Evolutionary conservation across 2,113 vertebrate genomes (phyloP), one percentile per base, ranked within the genome.

Genomic region (Candoia aspera): DNA sequence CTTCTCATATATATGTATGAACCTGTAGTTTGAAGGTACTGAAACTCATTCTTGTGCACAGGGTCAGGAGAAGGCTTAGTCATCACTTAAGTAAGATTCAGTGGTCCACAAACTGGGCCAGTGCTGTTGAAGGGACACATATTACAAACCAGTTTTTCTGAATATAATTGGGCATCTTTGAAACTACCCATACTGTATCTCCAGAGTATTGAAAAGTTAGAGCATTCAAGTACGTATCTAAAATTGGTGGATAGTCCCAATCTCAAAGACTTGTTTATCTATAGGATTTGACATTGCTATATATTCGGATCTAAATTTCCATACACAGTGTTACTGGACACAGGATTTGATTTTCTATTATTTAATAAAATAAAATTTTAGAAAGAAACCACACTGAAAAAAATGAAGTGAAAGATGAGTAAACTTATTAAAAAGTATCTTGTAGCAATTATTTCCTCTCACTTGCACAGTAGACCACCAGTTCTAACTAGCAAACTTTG

Each of bases 1-100:
- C 42, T 60, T 60, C 86, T 64, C 68, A 84, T 88, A 90, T 88
- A 91, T 90, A 93, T 88, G 86, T 83, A 84, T 85, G 33, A 88
- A 91, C 68, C 24, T 17, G 46, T n/a, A 4, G 29, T 84, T 91
- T 87, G 83, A 62, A 93, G 68, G 62, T 83, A 84, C 46, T 42
- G 33, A 91, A 84, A 68, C 24, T 55, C 49, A 24, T 53, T 84
- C 73, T 59, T 60, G 42, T 46, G 24, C 24, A 64, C 29, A 84
- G 24, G 17, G n/a, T 8, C 57, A 84, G 58, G 37, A 84, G 19
- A 90, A 53, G 15, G 8, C 64, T 90, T 73, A 87, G 8, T 59
- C 29, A 49, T 90, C 84, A 90, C 12, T 90, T 84, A 90, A 79
- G 55, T 79, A 49, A 17, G 42, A 87, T 83, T 87, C 79, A 93